These are phyloP conservation scores for Bucco capensis DNA, from an alignment of 2,113 vertebrate species.

Conservation along the genomic window DNA sequence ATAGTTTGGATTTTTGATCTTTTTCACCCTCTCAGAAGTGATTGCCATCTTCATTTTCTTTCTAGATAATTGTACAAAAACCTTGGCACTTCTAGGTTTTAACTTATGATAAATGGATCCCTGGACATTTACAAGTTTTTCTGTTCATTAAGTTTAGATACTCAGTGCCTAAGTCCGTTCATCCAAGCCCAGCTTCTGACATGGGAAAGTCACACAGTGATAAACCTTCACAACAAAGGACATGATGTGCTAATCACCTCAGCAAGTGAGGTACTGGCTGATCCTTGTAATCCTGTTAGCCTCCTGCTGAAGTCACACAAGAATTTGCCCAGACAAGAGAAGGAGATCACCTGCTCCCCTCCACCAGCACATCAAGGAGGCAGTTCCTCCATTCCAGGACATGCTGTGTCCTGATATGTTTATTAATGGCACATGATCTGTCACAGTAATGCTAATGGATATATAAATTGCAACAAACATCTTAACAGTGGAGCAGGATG, in stretches of 20 bases:
- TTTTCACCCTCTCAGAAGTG: neutral
- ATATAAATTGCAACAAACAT: neutral
- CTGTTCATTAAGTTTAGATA: neutral
- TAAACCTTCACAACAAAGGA: neutral
- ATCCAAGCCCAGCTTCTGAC: neutral
- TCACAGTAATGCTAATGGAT: neutral
- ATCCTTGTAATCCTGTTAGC: neutral
- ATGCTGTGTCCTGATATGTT: neutral
- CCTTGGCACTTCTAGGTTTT: neutral
- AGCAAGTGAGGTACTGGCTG: neutral
- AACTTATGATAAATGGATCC: neutral
- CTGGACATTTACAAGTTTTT: neutral
- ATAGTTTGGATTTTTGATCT: neutral
- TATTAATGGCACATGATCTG: neutral
- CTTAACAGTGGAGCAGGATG: neutral
- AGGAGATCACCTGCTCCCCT: fast-evolving
- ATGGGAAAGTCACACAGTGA: neutral
- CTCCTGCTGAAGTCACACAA: neutral
- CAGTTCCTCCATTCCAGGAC: neutral
- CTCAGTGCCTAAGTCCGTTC: neutral
- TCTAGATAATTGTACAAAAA: neutral
- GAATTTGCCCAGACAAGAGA: neutral
- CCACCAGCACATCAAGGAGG: neutral
- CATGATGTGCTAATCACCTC: neutral
- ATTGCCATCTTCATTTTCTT: neutral